Evolutionary conservation across 2,797 vertebrate species (phyloP).

Genomic region (Pagetopsis macropterus): DNA sequence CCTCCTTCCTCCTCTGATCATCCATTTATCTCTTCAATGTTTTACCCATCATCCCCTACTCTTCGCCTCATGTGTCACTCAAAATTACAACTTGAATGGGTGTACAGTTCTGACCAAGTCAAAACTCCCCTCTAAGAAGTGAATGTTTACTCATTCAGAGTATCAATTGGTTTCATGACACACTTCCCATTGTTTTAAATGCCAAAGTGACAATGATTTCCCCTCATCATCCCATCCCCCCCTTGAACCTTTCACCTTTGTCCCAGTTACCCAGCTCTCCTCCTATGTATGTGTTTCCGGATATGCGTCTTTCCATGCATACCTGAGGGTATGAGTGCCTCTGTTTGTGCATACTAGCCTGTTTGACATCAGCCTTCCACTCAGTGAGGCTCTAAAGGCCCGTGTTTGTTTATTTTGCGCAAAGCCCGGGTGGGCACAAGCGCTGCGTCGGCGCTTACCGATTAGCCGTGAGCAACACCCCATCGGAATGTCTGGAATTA

Average conservation of each 20-base stretch:
- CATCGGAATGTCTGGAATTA: conserved; percentile 82
- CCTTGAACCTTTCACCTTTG: conserved; percentile 72
- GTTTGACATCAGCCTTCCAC: conserved; percentile 64
- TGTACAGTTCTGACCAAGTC: background rate
- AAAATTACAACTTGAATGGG: too few species aligned
- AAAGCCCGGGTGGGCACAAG: conserved; percentile 62
- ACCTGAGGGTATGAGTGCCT: conserved; percentile 41
- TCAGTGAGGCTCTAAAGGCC: conserved; percentile 23
- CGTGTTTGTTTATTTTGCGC: conserved; percentile 70
- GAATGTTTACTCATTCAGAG: background rate
- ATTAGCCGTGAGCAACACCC: conserved; percentile 74
- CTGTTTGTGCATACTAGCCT: conserved; percentile 21
- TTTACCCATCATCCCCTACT: background rate
- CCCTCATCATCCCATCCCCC: conserved; percentile 7
- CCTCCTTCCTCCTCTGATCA: conserved; percentile 6
- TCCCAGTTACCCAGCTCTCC: conserved; percentile 46
- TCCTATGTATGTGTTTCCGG: conserved; percentile 25
- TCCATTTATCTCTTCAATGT: conserved; percentile 12
- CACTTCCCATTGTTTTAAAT: background rate
- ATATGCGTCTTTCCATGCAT: conserved; percentile 56
- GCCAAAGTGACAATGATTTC: background rate
- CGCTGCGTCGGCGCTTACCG: conserved; percentile 52
- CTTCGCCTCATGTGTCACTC: background rate
- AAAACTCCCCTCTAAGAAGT: background rate
- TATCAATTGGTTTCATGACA: background rate